Evolutionary conservation across 2,113 vertebrate species (phyloP), one percentile per base, ranked within the genome.

Genomic region (Arenaria interpres): DNA sequence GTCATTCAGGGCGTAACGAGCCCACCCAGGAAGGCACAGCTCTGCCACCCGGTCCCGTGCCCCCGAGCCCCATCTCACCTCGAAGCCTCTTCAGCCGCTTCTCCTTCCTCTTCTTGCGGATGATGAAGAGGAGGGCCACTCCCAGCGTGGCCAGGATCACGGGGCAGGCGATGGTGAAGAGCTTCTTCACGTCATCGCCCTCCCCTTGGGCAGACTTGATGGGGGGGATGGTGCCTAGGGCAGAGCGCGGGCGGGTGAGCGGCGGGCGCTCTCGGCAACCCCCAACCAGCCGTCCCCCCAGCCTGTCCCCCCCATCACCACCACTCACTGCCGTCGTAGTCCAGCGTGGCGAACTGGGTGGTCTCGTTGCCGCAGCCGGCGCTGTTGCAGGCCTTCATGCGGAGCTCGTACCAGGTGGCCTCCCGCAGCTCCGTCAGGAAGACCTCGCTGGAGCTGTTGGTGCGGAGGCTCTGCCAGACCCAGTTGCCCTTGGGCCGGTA

Each of bases 321-420:
- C 10, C 46, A 99, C 99, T 99, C 97, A 99, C 99, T 99, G 95
- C 99, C 99, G 0, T 99, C 99, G 6, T 99, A 99, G 98, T 99
- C 99, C 97, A 99, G 97, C 12, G 99, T 99, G 94, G 99, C 99
- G 23, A 99, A 99, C 98, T 99, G 99, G 7, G 99, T 73, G 15
- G 98, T 99, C 98, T 99, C 99, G 69, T 99, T 99, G 71, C 99
- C 99, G 51, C 99, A 99, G 97, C 99, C 99, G 0, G 99, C 99
- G 12, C 99, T 99, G 98, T 99, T 99, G 92, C 99, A 99, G 3
- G 99, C 99, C 96, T 99, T 98, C 99, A 99, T 99, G 96, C 99
- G 99, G 71, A 99, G 98, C 97, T 99, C 99, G 14, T 99, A 99
- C 99, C 99, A 99, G 7, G 99, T 99, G 88, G 99, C 99, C 97